Conservation (phyloP, 2,888 invertebrate species). For the Nymphalis c-album region DNA sequence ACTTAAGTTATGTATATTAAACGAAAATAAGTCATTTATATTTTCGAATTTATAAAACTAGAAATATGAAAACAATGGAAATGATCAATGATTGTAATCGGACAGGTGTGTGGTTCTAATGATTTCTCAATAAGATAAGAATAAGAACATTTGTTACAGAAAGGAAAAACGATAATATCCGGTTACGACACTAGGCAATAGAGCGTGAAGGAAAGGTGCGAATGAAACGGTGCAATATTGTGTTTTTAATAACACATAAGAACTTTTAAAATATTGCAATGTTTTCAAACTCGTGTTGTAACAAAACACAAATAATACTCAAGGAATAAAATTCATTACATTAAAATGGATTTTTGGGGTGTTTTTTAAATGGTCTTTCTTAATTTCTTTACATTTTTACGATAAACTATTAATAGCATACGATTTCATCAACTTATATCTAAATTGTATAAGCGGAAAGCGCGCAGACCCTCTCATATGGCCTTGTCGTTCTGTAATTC, state of each 20-base stretch:
- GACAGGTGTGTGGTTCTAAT: constrained; percentile 10
- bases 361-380: neutral
- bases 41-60: neutral
- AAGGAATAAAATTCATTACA: too few species aligned
- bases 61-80: neutral
- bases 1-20: too few species aligned
- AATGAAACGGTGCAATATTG: constrained; percentile 39
- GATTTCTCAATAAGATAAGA: constrained; percentile 27
- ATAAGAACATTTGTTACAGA: constrained; percentile 36
- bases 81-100: neutral
- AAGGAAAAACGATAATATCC: constrained; percentile 61
- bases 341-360: too few species aligned
- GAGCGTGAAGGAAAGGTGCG: constrained; percentile 57
- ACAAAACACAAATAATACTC: too few species aligned
- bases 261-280: constrained; percentile 14
- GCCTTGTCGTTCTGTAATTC: constrained; percentile 17
- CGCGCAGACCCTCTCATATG: constrained; percentile 22
- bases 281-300: neutral
- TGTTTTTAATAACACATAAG: constrained; percentile 28
- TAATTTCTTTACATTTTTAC: constrained; percentile 9
- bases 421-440: constrained; percentile 9
- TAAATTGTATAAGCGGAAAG: constrained; percentile 12
- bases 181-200: constrained; percentile 62
- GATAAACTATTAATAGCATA: neutral
- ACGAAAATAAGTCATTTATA: neutral